A percentile compares a stretch with the other conserved stretches of the same genome.
Conservation (phyloP, 2,888 invertebrate genomes). For the Nymphalis polychloros region DNA sequence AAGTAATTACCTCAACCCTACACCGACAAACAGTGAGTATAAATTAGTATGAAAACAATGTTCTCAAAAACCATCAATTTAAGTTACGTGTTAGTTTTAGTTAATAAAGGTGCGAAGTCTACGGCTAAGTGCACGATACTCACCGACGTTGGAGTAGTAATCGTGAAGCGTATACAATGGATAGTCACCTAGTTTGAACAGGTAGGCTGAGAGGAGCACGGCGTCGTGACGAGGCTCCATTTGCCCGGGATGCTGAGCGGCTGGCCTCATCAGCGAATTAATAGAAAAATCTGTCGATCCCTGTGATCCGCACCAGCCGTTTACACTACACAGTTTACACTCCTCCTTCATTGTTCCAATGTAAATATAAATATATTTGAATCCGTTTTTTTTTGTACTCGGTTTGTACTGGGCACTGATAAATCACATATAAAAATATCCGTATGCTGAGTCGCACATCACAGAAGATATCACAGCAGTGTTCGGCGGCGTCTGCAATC, state of each 20-base stretch:
- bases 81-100: slow-evolving; percentile 45
- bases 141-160: slow-evolving; percentile 69
- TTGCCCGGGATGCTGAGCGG: slow-evolving; percentile 62
- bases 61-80: slow-evolving; percentile 19
- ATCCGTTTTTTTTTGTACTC: slow-evolving; percentile 81
- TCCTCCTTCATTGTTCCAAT: slow-evolving; percentile 76
- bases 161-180: slow-evolving; percentile 77
- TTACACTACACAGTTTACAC: slow-evolving; percentile 76
- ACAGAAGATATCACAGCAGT: slow-evolving; percentile 79
- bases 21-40: slow-evolving; percentile 26
- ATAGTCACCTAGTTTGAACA: slow-evolving; percentile 81
- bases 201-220: slow-evolving; percentile 76
- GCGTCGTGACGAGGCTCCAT: slow-evolving; percentile 73
- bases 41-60: slow-evolving; percentile 26
- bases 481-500: slow-evolving; percentile 65
- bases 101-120: slow-evolving; percentile 48
- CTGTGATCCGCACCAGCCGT: slow-evolving; percentile 69
- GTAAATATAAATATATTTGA: slow-evolving; percentile 60
- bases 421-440: slow-evolving; percentile 82
- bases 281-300: slow-evolving; percentile 75
- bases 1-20: slow-evolving; percentile 9
- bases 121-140: slow-evolving; percentile 68
- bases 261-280: slow-evolving; percentile 75
- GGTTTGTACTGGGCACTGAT: slow-evolving; percentile 81
- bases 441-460: slow-evolving; percentile 75